These are phyloP conservation scores for Stenodera caucasica DNA, from an alignment of 2,888 invertebrate species.

Conservation along the genomic window DNA sequence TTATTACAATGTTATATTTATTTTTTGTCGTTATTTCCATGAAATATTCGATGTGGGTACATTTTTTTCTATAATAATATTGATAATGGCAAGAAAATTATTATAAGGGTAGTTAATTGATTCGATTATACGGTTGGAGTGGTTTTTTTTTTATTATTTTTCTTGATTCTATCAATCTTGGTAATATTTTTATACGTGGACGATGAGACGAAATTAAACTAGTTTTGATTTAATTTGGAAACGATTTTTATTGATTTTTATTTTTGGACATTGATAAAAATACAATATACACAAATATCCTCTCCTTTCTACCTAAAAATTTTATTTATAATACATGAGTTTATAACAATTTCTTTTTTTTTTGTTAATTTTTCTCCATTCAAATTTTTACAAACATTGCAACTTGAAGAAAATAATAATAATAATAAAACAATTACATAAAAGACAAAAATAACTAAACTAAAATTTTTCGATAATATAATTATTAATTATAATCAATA, in stretches of 20 bases:
- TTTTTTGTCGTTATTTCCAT: not conserved
- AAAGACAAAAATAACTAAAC: conserved; percentile 5
- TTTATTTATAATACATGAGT: conserved; percentile 9
- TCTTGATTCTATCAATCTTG: not conserved
- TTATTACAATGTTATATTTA: no score
- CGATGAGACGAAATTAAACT: conserved; percentile 22
- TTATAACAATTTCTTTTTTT: conserved; percentile 4
- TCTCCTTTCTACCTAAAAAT: conserved; percentile 30
- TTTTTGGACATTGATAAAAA: conserved; percentile 49
- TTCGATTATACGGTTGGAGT: not conserved
- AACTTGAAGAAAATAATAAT: conserved; percentile 32
- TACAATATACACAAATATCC: conserved; percentile 48
- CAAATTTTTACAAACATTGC: conserved; percentile 45
- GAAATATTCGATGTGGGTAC: not conserved
- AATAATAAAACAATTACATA: conserved; percentile 1
- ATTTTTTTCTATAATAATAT: not conserved
- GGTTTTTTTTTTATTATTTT: not conserved
- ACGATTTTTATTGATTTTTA: conserved; percentile 43
- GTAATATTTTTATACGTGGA: conserved; percentile 14
- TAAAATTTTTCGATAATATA: not conserved
- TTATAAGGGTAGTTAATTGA: conserved; percentile 3
- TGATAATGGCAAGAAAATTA: not conserved
- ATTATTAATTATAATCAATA: not conserved
- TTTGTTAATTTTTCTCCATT: conserved; percentile 27
- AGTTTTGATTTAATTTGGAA: conserved; percentile 33